These are phyloP conservation scores for Lepisosteus osseus DNA, from an alignment of 2,113 vertebrate genomes.

Conservation along the genomic window DNA sequence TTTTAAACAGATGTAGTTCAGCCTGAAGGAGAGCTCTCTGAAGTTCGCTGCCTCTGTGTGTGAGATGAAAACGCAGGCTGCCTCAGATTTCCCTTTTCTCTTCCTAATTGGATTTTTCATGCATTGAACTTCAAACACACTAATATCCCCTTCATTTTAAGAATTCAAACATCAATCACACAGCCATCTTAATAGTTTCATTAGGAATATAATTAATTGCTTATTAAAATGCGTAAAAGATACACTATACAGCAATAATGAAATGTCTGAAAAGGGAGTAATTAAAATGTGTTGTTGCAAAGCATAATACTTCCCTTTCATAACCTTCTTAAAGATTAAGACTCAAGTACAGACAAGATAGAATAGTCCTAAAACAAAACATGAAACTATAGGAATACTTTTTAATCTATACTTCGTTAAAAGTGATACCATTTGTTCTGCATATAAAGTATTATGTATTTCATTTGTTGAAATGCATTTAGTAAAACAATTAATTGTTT, in stretches of 20 bases:
- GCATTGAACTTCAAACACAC: slow-evolving; percentile 69
- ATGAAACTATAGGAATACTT: slow-evolving; percentile 38
- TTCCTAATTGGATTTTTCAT: slow-evolving; percentile 71
- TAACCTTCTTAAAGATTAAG: slow-evolving; percentile 46
- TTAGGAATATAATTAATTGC: slow-evolving; percentile 70
- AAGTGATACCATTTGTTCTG: too few relatives aligned
- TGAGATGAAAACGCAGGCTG: slow-evolving; percentile 49
- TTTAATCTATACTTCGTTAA: slow-evolving; percentile 4
- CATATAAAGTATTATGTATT: too few relatives aligned
- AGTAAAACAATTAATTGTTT: too few relatives aligned
- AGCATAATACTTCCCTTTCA: slow-evolving; percentile 51
- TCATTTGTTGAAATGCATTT: too few relatives aligned
- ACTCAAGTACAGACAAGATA: slow-evolving; percentile 50
- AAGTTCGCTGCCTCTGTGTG: slow-evolving; percentile 30
- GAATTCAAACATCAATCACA: slow-evolving; percentile 58
- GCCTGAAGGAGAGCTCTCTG: slow-evolving; percentile 35
- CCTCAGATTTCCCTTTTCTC: slow-evolving; percentile 55
- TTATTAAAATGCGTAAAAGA: slow-evolving; percentile 70
- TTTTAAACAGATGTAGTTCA: slow-evolving; percentile 39
- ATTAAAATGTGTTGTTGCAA: slow-evolving; percentile 59
- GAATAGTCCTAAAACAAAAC: slow-evolving; percentile 30
- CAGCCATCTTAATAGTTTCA: slow-evolving; percentile 66
- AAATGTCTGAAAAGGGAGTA: slow-evolving; percentile 55
- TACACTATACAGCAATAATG: slow-evolving; percentile 44
- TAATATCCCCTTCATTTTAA: slow-evolving; percentile 42